A percentile compares a stretch with the other conserved stretches of the same genome.
Conservation (phyloP, 2,113 vertebrate genomes). For the Etheostoma spectabile region DNA sequence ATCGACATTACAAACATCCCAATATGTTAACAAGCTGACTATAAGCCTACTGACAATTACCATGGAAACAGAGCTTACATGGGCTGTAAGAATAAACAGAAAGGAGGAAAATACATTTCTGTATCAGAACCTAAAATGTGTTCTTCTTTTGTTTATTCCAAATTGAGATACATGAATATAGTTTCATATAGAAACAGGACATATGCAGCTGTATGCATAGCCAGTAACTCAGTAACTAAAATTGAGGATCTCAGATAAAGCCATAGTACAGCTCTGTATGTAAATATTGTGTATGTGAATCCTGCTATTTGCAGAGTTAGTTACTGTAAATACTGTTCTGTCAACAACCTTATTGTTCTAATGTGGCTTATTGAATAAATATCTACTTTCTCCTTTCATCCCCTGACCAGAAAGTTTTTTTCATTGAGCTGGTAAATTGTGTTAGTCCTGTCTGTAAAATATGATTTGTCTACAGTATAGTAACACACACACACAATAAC, state of each 20-base stretch:
- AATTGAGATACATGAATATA: slow-evolving; percentile 1
- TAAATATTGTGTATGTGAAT: neutral
- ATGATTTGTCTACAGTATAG: neutral
- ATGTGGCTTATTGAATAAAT: neutral
- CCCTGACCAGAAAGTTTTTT: neutral
- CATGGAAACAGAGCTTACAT: slow-evolving; percentile 63
- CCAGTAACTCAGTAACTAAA: neutral
- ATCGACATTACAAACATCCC: slow-evolving; percentile 17
- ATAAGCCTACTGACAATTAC: slow-evolving; percentile 48
- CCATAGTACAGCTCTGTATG: neutral
- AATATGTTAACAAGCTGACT: slow-evolving; percentile 38
- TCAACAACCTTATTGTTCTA: neutral
- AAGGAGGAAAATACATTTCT: slow-evolving; percentile 15
- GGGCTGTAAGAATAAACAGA: slow-evolving; percentile 10
- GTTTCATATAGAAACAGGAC: neutral
- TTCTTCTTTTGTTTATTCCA: slow-evolving; percentile 15
- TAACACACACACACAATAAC: slow-evolving; percentile 14
- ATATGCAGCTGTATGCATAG: slow-evolving; percentile 1
- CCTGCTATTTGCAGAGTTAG: too few species aligned
- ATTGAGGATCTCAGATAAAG: neutral
- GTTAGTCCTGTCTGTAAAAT: neutral
- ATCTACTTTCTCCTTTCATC: neutral
- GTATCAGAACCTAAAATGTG: slow-evolving; percentile 9
- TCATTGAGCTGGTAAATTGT: neutral
- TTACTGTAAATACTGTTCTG: too few species aligned